Base-by-base conservation (phyloP, 2,888 invertebrate genomes). In the Iphiclides podalirius region DNA sequence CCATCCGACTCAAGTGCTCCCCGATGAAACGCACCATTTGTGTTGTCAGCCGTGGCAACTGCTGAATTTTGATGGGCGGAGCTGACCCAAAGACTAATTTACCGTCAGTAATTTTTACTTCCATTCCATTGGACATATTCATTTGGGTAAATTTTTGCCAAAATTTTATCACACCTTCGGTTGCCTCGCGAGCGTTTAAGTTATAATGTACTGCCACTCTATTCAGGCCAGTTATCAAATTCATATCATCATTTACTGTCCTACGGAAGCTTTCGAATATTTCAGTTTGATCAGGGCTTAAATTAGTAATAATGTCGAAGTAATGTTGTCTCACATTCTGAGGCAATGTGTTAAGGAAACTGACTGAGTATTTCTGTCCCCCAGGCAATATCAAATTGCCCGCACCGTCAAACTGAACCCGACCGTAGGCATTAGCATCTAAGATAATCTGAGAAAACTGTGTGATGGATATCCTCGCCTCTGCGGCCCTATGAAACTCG, bases 31-130 rank as follows among this genome's bases (percentile, higher is more conserved):
- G 45, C 20, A 61, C 52, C 57, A 61, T 53, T 0, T 57, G 52
- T 23, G 46, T 43, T n/a, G 59, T 57, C 12, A 63, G 41, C 8
- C 51, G 52, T n/a, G 51, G 54, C 40, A 63, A 47, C 37, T 59
- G 53, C 23, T 56, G 43, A 33, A 63, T 54, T 47, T 55, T 49
- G 46, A 65, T 59, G 42, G 65, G 59, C 36, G 64, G 54, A 15
- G 64, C 55, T 40, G 63, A 35, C 16, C 63, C 54, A 42, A 67
- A 47, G 39, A 64, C 56, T 16, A 66, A 34, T 46, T 54, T 53
- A 1, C 58, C 59, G 2, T 58, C 60, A 9, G 36, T 40, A 1
- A 62, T 52, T 2, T 43, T 41, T n/a, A 58, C 45, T 9, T 57
- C 55, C 4, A 53, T 23, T 1, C 44, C 52, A 6, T 39, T 39